These are phyloP conservation scores for Eclectus roratus DNA, from an alignment of 2,113 vertebrate species.

Conservation along the genomic window DNA sequence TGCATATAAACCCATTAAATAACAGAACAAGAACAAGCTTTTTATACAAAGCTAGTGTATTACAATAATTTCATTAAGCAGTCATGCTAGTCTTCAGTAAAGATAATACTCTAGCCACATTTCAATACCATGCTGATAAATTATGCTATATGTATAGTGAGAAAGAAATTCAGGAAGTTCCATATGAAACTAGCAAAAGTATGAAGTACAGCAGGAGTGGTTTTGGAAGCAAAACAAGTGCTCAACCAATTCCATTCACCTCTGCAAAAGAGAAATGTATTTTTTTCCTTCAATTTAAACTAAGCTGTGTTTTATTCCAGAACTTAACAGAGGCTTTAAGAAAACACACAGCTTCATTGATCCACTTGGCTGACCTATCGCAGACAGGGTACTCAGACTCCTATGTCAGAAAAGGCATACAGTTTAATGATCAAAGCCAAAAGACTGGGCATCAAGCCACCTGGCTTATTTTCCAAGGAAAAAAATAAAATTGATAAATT, in stretches of 20 bases:
- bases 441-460: constrained; percentile 4
- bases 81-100: neutral
- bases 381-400: neutral
- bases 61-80: neutral
- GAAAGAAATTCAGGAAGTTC: constrained; percentile 1
- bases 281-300: neutral
- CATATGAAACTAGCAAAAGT: neutral
- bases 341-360: constrained; percentile 27
- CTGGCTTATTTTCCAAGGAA: neutral
- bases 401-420: neutral
- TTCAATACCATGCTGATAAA: neutral
- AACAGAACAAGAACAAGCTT: neutral
- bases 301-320: constrained; percentile 17
- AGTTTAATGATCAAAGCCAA: constrained; percentile 14
- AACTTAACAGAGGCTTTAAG: neutral
- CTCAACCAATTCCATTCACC: neutral
- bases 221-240: neutral
- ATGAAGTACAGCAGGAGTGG: neutral
- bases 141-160: neutral
- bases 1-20: neutral
- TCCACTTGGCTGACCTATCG: neutral
- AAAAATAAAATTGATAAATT: neutral
- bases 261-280: neutral
- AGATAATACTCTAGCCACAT: neutral
- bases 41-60: neutral